phyloP scores from a whole-genome alignment of 2,113 vertebrate genomes.

The Tichodroma muraria region DNA sequence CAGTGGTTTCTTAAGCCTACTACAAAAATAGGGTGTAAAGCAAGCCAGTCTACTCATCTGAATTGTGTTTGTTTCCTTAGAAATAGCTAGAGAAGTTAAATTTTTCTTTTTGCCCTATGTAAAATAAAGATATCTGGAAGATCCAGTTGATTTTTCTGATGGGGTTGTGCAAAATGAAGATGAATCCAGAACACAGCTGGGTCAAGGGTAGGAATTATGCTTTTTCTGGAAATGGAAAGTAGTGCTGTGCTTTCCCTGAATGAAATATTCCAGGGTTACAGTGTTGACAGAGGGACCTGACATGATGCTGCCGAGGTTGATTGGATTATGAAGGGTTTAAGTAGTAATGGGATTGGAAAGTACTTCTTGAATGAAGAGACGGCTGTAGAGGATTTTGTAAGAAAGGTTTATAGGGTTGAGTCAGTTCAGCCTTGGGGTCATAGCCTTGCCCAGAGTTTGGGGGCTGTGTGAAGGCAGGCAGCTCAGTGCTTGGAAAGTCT shows the following conservation, averaged over 20 bases:
- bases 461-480: not conserved
- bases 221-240: not conserved
- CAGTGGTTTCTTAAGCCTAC: not conserved
- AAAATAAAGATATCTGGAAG: not conserved
- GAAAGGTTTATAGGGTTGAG: slow-evolving; percentile 4
- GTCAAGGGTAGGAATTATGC: not conserved
- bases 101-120: not conserved
- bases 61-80: not conserved
- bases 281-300: slow-evolving; percentile 49
- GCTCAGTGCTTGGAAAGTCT: not conserved
- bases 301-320: slow-evolving; percentile 57
- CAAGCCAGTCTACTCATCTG: not conserved
- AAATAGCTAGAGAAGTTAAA: not conserved
- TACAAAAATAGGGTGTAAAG: not conserved
- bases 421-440: not conserved
- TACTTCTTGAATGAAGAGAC: slow-evolving; percentile 42
- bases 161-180: not conserved
- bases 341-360: slow-evolving; percentile 64
- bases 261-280: slow-evolving; percentile 29
- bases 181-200: not conserved
- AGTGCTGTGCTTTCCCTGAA: not conserved
- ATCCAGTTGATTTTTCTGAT: not conserved
- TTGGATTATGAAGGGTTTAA: slow-evolving; percentile 69
- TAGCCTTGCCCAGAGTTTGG: not conserved
- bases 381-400: slow-evolving; percentile 28